Conservation (phyloP, 2,888 invertebrate genomes). For the Latrodectus hesperus region DNA sequence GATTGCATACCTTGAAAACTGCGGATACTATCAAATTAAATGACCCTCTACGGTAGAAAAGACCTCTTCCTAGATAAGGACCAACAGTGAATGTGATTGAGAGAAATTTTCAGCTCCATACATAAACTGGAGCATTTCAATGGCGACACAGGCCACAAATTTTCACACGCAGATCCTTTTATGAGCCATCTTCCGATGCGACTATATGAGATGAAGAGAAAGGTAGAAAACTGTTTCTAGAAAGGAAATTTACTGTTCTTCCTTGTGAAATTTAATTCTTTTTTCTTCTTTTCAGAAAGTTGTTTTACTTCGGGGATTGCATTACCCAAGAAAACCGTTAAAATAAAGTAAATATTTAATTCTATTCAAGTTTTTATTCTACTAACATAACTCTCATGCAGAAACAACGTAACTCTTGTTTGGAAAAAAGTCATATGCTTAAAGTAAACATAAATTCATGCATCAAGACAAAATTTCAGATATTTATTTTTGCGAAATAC, state of each 20-base stretch:
- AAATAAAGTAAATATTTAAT: constrained; percentile 45
- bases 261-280: neutral
- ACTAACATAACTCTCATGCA: neutral
- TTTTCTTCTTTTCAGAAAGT: constrained; percentile 1
- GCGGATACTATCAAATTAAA: constrained; percentile 40
- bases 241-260: constrained; percentile 26
- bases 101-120: constrained; percentile 27
- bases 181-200: constrained; percentile 35
- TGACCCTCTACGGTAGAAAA: neutral
- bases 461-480: too few relatives aligned
- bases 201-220: neutral
- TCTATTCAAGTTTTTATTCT: neutral
- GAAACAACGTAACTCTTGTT: neutral
- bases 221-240: neutral
- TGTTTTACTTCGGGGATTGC: constrained; percentile 13
- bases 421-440: too few relatives aligned
- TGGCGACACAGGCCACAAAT: constrained; percentile 36
- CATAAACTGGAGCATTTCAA: constrained; percentile 46
- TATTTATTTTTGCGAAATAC: too few relatives aligned
- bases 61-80: constrained; percentile 4
- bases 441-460: too few relatives aligned
- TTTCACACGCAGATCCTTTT: constrained; percentile 43
- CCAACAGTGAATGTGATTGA: constrained; percentile 35
- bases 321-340: neutral
- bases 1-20: neutral